Evolutionary conservation across 1,140 invertebrate species (phyloP).

Genomic region (Anastrepha ludens): DNA sequence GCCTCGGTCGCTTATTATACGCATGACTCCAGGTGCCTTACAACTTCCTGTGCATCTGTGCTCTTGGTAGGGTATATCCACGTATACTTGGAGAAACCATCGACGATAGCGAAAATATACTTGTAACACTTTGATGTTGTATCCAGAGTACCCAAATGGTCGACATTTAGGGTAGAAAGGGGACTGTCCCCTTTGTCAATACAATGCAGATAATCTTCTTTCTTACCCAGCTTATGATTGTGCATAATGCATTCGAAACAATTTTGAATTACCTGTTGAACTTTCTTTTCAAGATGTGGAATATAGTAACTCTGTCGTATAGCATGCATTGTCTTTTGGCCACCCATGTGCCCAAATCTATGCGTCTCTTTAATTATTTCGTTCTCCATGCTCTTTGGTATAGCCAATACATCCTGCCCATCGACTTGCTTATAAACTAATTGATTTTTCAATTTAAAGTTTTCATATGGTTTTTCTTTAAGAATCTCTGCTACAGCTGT

Average conservation of each 20-base stretch:
- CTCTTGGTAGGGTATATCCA: constrained; percentile 59
- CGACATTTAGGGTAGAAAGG: no score
- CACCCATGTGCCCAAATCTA: constrained; percentile 5
- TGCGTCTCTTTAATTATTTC: constrained; percentile 22
- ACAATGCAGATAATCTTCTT: no score
- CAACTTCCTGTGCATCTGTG: constrained; percentile 16
- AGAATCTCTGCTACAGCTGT: not conserved
- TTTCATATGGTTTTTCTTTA: not conserved
- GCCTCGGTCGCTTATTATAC: constrained; percentile 68
- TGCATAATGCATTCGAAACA: no score
- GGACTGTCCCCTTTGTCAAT: no score
- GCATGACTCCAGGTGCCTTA: constrained; percentile 47
- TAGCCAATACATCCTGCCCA: not conserved
- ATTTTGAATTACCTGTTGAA: no score
- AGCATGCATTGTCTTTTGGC: constrained; percentile 7
- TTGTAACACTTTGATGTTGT: no score
- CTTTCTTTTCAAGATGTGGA: no score
- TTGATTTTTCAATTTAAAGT: not conserved
- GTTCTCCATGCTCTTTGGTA: constrained; percentile 21
- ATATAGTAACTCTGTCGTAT: constrained; percentile 1
- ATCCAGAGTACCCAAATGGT: no score
- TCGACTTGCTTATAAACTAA: not conserved
- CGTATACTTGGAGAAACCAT: no score
- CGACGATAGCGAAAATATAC: no score
- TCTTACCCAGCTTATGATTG: no score